Evolutionary conservation across 2,113 vertebrate species (phyloP).

Genomic region (Parotia lawesii): DNA sequence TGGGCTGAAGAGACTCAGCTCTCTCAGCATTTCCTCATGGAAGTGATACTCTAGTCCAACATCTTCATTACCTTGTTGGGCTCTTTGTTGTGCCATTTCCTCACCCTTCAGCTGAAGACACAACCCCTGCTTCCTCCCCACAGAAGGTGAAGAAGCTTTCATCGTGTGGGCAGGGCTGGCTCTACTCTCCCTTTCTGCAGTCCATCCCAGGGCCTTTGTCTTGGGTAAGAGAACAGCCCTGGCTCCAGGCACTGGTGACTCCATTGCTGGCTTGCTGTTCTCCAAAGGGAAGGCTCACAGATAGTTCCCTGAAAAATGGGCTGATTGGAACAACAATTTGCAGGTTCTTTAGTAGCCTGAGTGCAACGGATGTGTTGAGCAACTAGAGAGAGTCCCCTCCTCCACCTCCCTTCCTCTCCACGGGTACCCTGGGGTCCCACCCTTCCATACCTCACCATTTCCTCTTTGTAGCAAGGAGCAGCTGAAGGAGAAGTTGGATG

Average conservation of each 20-base stretch:
- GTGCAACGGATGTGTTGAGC: not conserved
- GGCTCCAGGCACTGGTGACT: not conserved
- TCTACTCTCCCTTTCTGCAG: not conserved
- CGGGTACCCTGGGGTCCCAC: not conserved
- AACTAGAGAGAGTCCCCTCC: not conserved
- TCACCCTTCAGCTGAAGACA: not conserved
- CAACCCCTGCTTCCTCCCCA: not conserved
- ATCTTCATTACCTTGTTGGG: too few relatives aligned
- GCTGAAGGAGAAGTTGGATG: not conserved
- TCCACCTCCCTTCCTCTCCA: not conserved
- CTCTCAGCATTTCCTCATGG: not conserved
- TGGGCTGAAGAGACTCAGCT: not conserved
- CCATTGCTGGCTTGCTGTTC: not conserved
- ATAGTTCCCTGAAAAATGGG: not conserved
- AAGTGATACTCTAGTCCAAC: not conserved
- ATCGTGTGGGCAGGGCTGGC: rapidly evolving
- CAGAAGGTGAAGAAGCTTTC: not conserved
- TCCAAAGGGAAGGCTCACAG: not conserved
- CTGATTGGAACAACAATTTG: not conserved
- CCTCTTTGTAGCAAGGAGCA: not conserved
- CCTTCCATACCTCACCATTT: not conserved
- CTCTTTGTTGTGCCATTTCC: not conserved
- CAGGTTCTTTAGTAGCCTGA: not conserved
- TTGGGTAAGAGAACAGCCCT: not conserved
- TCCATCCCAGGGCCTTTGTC: not conserved